phyloP scores from a whole-genome alignment of 2,797 vertebrate genomes.

The Chelon labrosus region DNA sequence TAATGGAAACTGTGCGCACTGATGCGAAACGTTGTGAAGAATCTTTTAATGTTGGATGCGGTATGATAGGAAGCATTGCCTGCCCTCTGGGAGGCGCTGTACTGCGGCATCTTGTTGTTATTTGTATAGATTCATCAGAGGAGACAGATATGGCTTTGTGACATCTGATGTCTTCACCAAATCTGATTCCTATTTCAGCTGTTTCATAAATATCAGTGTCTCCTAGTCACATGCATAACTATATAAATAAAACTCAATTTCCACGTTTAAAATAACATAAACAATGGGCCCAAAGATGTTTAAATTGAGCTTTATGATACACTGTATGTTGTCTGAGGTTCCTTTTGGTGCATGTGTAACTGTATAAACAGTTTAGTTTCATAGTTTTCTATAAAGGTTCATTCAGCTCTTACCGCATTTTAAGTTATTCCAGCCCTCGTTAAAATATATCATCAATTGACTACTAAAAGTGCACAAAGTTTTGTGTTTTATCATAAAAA shows the following conservation, averaged over 20 bases:
- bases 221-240: background rate
- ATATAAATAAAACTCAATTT: background rate
- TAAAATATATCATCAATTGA: background rate
- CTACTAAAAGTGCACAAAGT: constrained; percentile 34
- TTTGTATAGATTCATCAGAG: no score
- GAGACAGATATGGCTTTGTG: no score
- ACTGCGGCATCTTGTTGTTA: no score
- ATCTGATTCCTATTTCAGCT: background rate
- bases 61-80: background rate
- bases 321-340: no score
- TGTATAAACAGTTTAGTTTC: constrained; percentile 7
- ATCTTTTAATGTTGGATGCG: background rate
- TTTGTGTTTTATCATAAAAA: constrained; percentile 28
- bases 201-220: background rate
- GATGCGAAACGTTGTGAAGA: background rate
- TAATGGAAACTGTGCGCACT: constrained; percentile 15
- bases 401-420: constrained; percentile 3
- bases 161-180: background rate
- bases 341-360: background rate
- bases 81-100: background rate
- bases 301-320: background rate
- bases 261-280: background rate
- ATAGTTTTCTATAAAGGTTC: constrained; percentile 14
- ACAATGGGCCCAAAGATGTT: background rate
- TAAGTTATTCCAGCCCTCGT: background rate